Percentiles rank a stretch among this genome's conserved stretches.
These are phyloP conservation scores for Urocitellus parryii DNA, from an alignment of 2,113 vertebrate genomes.

Conservation along the genomic window DNA sequence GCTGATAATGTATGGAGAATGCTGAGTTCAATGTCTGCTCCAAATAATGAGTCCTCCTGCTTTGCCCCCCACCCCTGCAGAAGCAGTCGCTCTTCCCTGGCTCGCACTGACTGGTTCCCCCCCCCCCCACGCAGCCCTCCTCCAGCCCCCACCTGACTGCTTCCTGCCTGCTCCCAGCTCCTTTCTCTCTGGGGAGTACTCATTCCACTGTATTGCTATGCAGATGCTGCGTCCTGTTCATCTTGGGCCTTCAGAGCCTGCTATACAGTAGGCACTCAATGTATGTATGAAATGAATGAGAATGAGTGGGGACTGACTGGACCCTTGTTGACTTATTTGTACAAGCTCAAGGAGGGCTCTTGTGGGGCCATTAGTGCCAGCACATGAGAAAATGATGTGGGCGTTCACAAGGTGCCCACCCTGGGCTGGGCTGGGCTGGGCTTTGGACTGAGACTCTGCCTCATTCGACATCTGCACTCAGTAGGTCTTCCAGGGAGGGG, in stretches of 20 bases:
- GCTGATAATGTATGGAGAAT: background rate
- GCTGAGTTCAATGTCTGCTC: background rate
- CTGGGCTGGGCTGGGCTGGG: too few relatives aligned
- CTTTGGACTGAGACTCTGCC: background rate
- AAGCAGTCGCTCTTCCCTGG: fast-evolving
- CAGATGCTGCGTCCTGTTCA: background rate
- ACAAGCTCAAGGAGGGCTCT: background rate
- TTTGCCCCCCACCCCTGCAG: background rate
- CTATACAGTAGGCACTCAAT: background rate
- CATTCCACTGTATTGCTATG: too few relatives aligned
- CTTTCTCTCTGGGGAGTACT: background rate
- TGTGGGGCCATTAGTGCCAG: background rate
- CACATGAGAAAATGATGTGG: background rate
- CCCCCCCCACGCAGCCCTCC: background rate
- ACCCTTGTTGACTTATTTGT: background rate
- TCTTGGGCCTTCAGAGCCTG: background rate
- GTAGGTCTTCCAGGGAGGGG: background rate
- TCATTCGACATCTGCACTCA: background rate
- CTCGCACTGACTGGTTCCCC: background rate
- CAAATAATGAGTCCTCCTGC: background rate
- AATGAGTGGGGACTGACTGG: background rate
- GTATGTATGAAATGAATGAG: background rate
- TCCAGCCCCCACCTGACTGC: too few relatives aligned
- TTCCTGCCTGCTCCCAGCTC: background rate
- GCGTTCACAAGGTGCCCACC: background rate